phyloP scores from a whole-genome alignment of 2,888 invertebrate species.

The Euplexia lucipara region DNA sequence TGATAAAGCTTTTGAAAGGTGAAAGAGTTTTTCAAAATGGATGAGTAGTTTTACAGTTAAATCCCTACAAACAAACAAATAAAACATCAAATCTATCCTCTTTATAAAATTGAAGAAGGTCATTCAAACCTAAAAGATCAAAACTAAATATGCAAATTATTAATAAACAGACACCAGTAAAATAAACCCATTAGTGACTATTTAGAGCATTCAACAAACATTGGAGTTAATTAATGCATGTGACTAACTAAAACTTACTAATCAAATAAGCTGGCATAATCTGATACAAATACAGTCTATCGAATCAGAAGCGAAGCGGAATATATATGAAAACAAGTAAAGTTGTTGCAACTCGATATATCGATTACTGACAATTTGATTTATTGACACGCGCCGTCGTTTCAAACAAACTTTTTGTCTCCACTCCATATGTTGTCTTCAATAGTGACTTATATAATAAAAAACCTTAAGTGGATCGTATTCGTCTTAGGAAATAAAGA shows the following conservation, averaged over 20 bases:
- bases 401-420: background rate
- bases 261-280: slow-evolving; percentile 27
- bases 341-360: slow-evolving; percentile 5
- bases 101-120: no score
- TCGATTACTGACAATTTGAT: background rate
- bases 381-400: no score
- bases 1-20: no score
- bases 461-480: background rate
- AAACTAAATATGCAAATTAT: slow-evolving; percentile 15
- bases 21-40: no score
- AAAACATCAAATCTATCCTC: no score
- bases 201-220: slow-evolving; percentile 30
- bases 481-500: slow-evolving; percentile 23
- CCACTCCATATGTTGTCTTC: slow-evolving; percentile 1
- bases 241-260: slow-evolving; percentile 10
- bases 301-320: slow-evolving; percentile 3
- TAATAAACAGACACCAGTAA: background rate
- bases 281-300: slow-evolving; percentile 20
- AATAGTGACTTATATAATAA: slow-evolving; percentile 27
- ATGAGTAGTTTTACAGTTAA: no score
- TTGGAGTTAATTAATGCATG: slow-evolving; percentile 27
- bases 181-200: slow-evolving; percentile 20
- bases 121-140: slow-evolving; percentile 1
- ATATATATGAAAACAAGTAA: background rate
- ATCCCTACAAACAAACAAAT: no score